These are phyloP conservation scores for Sebastes steindachneri DNA, from an alignment of 2,797 vertebrate genomes.

Conservation along the genomic window DNA sequence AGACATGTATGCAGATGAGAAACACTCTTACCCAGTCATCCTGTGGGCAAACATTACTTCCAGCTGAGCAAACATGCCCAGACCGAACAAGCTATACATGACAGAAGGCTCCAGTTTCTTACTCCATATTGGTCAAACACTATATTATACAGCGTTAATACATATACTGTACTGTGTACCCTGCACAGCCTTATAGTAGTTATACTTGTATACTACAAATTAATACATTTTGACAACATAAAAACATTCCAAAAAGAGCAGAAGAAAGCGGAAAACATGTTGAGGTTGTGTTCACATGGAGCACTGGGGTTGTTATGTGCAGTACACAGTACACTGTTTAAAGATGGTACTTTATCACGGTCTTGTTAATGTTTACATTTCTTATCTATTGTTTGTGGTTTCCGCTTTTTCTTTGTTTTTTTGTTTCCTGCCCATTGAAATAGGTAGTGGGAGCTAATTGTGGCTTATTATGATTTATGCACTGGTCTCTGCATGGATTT, in stretches of 20 bases:
- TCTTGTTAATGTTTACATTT: neutral
- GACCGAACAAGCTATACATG: slow-evolving; percentile 71
- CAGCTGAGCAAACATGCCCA: slow-evolving; percentile 82
- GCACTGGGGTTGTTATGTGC: neutral
- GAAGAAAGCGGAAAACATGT: neutral
- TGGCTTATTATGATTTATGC: slow-evolving; percentile 61
- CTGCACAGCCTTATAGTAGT: neutral
- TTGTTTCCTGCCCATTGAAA: slow-evolving; percentile 13
- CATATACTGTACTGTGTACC: slow-evolving; percentile 6
- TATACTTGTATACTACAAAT: neutral
- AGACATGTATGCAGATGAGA: slow-evolving; percentile 77
- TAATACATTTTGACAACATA: neutral
- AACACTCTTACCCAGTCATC: slow-evolving; percentile 74
- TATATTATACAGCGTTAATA: slow-evolving; percentile 37
- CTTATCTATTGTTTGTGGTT: slow-evolving; percentile 19
- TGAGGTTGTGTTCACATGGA: neutral
- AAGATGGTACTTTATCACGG: slow-evolving; percentile 4
- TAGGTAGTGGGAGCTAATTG: slow-evolving; percentile 37
- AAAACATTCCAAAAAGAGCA: neutral
- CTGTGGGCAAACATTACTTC: slow-evolving; percentile 77
- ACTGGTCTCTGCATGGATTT: slow-evolving; percentile 41
- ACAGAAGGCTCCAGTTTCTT: slow-evolving; percentile 64
- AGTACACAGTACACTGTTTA: neutral
- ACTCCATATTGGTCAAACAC: slow-evolving; percentile 58
- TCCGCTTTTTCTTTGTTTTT: neutral